These are phyloP conservation scores for Platycnemis pennipes DNA, from an alignment of 2,888 invertebrate genomes.

Conservation along the genomic window DNA sequence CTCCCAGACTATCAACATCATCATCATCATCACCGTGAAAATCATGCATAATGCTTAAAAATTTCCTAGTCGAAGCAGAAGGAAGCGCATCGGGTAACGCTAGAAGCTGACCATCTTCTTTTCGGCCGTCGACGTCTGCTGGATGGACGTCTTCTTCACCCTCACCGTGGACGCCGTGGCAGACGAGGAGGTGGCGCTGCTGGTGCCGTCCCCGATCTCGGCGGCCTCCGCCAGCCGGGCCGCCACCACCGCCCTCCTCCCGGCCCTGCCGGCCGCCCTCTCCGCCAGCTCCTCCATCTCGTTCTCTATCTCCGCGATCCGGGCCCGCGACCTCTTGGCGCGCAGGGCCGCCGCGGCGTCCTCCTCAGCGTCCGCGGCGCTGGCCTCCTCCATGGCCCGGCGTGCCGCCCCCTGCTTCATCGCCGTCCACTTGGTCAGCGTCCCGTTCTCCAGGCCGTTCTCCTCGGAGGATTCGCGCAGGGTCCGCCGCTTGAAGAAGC, in stretches of 20 bases:
- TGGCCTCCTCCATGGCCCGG: neutral
- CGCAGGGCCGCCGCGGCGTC: constrained; percentile 83
- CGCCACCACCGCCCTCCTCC: constrained; percentile 74
- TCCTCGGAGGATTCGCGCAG: constrained; percentile 76
- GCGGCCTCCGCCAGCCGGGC: constrained; percentile 50
- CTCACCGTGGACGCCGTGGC: constrained; percentile 36
- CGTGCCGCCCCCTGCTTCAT: constrained; percentile 70
- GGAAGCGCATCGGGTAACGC: constrained; percentile 10
- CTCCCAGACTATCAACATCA: neutral
- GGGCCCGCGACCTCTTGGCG: constrained; percentile 85
- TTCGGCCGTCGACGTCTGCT: constrained; percentile 49
- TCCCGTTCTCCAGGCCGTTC: constrained; percentile 77
- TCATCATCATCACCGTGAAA: neutral
- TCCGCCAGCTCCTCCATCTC: constrained; percentile 88
- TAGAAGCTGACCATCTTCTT: constrained; percentile 56
- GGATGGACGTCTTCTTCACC: constrained; percentile 65
- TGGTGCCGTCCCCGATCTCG: constrained; percentile 34
- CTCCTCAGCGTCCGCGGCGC: constrained; percentile 76
- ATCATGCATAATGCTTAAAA: neutral
- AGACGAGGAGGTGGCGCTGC: constrained; percentile 1
- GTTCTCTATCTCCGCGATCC: constrained; percentile 86
- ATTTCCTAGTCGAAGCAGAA: constrained; percentile 34
- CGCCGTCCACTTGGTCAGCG: constrained; percentile 83
- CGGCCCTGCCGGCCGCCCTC: constrained; percentile 73
- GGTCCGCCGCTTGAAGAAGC: constrained; percentile 80